Evolutionary conservation across 1,140 invertebrate species (phyloP).

Genomic region (Paracyclopina nana): DNA sequence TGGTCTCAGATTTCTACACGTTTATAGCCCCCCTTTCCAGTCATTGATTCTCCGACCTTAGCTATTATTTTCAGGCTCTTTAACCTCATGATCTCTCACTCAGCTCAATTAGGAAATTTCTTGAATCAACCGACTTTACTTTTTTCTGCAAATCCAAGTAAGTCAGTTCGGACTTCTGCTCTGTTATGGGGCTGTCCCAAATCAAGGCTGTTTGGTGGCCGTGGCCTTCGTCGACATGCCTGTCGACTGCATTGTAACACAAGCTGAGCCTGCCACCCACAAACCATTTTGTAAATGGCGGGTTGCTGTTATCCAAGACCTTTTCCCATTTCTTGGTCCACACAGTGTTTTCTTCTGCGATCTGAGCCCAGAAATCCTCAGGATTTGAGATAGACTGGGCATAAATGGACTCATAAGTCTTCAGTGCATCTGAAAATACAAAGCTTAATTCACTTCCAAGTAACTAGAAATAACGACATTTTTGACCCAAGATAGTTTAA

Average conservation of each 20-base stretch:
- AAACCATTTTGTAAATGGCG: slow-evolving; percentile 81
- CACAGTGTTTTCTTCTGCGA: slow-evolving; percentile 38
- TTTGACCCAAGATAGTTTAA: too few relatives aligned
- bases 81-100: background rate
- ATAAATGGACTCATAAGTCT: too few relatives aligned
- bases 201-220: slow-evolving; percentile 61
- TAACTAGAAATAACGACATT: too few relatives aligned
- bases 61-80: too few relatives aligned
- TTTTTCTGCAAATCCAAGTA: background rate
- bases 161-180: slow-evolving; percentile 21
- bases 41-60: too few relatives aligned
- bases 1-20: too few relatives aligned
- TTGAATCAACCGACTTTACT: background rate
- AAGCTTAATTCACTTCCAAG: too few relatives aligned
- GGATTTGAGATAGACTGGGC: slow-evolving; percentile 53
- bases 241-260: slow-evolving; percentile 76
- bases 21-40: too few relatives aligned
- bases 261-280: slow-evolving; percentile 73
- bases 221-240: slow-evolving; percentile 55
- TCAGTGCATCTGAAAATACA: too few relatives aligned
- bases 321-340: slow-evolving; percentile 65
- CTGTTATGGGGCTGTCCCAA: slow-evolving; percentile 68
- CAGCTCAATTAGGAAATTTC: background rate
- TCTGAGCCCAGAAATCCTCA: slow-evolving; percentile 64
- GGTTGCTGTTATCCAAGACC: slow-evolving; percentile 58